phyloP scores from a whole-genome alignment of 2,797 vertebrate genomes.

The Heliangelus exortis region DNA sequence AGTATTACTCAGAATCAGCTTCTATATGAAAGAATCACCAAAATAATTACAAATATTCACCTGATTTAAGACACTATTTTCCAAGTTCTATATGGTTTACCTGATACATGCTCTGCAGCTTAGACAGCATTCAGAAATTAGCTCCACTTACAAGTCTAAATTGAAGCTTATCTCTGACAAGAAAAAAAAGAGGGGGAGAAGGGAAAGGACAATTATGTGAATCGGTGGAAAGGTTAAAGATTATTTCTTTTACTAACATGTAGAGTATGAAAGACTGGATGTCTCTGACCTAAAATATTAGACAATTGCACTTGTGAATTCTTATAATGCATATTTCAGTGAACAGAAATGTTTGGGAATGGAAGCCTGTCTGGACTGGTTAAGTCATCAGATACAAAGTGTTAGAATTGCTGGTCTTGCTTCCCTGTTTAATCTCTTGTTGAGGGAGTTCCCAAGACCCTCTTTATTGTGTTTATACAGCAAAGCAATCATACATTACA shows the following conservation, averaged over 20 bases:
- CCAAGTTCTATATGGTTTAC: background rate
- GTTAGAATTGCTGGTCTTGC: constrained; percentile 67
- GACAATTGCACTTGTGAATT: constrained; percentile 34
- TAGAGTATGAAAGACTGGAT: background rate
- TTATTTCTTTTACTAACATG: background rate
- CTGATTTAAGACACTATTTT: background rate
- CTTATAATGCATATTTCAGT: constrained; percentile 51
- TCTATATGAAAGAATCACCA: background rate
- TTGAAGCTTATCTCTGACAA: background rate
- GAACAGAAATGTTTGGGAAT: constrained; percentile 39
- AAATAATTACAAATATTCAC: background rate
- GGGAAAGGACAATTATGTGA: background rate
- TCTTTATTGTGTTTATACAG: constrained; percentile 75
- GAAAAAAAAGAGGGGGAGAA: background rate
- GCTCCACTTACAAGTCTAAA: background rate
- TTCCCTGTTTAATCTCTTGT: constrained; percentile 72
- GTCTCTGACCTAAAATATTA: constrained; percentile 27
- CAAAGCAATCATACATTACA: constrained; percentile 72
- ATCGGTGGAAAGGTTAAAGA: background rate
- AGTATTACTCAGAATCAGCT: background rate
- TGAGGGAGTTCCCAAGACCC: constrained; percentile 67
- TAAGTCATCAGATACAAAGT: constrained; percentile 67
- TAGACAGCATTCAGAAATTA: background rate
- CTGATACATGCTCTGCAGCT: background rate
- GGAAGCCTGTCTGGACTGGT: constrained; percentile 66